A percentile compares a stretch with the other conserved stretches of the same genome.
phyloP scores from a whole-genome alignment of 2,797 vertebrate species.

The Vespertilio murinus region DNA sequence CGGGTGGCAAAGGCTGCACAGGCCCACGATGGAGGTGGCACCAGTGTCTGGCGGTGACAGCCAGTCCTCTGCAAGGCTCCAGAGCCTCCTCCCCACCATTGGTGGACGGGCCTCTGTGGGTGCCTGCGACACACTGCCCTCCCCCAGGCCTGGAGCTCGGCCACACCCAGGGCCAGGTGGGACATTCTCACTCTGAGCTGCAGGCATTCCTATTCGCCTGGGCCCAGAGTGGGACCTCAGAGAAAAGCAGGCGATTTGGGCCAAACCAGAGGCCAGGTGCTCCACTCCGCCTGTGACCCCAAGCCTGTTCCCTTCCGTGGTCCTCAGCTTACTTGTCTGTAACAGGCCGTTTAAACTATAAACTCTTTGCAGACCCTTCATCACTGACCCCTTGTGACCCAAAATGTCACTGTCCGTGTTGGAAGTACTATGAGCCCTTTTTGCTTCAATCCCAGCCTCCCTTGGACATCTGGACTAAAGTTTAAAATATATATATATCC shows the following conservation, averaged over 20 bases:
- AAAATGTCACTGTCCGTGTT: neutral
- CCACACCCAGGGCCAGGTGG: neutral
- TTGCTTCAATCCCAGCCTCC: neutral
- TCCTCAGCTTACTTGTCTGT: neutral
- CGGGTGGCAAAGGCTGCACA: neutral
- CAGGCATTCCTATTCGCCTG: neutral
- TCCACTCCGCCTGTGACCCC: neutral
- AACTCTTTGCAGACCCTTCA: neutral
- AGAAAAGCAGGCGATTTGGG: neutral
- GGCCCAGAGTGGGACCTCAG: neutral
- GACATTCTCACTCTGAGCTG: neutral
- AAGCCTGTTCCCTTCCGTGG: neutral
- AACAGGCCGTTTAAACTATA: neutral
- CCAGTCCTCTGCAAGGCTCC: neutral
- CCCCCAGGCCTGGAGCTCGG: neutral
- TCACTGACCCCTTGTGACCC: neutral
- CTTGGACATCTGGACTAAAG: neutral
- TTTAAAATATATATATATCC: neutral
- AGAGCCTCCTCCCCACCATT: neutral
- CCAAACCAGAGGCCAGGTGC: neutral
- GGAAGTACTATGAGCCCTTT: neutral
- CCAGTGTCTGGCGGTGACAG: neutral
- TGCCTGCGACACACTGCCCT: neutral
- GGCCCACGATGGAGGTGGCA: neutral
- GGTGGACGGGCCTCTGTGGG: neutral